A percentile compares a stretch with the other conserved stretches of the same genome.
Evolutionary conservation across 2,888 invertebrate genomes (phyloP).

Genomic region (Athripsodes cinereus): DNA sequence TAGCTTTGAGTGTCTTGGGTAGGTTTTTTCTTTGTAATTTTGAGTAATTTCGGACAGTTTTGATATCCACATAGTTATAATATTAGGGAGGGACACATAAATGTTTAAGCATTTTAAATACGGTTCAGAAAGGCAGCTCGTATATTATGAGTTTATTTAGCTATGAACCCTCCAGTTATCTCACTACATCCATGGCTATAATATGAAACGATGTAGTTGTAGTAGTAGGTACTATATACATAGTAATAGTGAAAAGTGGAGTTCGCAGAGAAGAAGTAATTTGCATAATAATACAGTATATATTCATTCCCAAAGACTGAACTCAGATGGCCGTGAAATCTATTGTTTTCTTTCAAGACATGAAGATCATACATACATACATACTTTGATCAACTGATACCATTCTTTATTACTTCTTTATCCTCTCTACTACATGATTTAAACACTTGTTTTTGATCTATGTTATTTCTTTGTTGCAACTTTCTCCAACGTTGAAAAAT

Average conservation of each 20-base stretch:
- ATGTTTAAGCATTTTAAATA: too few species aligned
- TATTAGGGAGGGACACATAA: too few species aligned
- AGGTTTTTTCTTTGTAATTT: too few species aligned
- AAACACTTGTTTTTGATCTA: not conserved
- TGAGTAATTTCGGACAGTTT: too few species aligned
- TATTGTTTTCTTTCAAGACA: conserved; percentile 22
- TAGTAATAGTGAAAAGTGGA: not conserved
- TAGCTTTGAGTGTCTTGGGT: too few species aligned
- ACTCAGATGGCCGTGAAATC: conserved; percentile 23
- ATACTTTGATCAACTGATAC: not conserved
- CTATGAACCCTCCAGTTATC: too few species aligned
- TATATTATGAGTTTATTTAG: too few species aligned
- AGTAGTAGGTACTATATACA: not conserved
- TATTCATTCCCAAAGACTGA: conserved; percentile 22
- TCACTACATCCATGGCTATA: too few species aligned
- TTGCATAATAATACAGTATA: conserved; percentile 25
- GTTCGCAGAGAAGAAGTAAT: conserved; percentile 10
- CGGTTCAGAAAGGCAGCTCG: too few species aligned
- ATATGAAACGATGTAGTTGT: too few species aligned
- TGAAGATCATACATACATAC: conserved; percentile 9
- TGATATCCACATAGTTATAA: too few species aligned
- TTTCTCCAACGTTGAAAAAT: not conserved
- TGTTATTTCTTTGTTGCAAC: not conserved
- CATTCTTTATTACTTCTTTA: not conserved
- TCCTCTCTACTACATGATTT: not conserved